Evolutionary conservation across 2,797 vertebrate species (phyloP).

Genomic region (Ptychadena robeensis): DNA sequence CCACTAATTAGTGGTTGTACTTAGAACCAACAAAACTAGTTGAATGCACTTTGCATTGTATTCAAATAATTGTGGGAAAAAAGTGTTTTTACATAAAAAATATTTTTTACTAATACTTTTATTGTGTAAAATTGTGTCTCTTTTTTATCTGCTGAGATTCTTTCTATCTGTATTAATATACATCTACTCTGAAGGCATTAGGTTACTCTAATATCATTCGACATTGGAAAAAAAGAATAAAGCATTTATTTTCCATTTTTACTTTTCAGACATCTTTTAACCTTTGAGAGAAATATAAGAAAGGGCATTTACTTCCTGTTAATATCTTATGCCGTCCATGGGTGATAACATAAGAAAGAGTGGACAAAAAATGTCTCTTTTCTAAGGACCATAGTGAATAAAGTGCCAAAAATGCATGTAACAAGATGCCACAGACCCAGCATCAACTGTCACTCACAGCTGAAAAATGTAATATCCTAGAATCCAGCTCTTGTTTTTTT

Average conservation of each 20-base stretch:
- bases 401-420: slow-evolving; percentile 41
- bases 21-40: too few relatives aligned
- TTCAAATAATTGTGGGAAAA: too few relatives aligned
- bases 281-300: slow-evolving; percentile 1
- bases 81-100: too few relatives aligned
- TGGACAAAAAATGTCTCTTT: slow-evolving; percentile 28
- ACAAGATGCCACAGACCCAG: slow-evolving; percentile 41
- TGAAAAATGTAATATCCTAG: slow-evolving; percentile 49
- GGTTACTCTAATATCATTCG: background rate
- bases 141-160: background rate
- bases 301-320: slow-evolving; percentile 19
- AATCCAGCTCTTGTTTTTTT: slow-evolving; percentile 47
- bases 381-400: slow-evolving; percentile 28
- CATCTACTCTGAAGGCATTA: background rate
- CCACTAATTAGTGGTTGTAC: too few relatives aligned
- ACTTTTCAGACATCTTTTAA: background rate
- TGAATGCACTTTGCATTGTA: too few relatives aligned
- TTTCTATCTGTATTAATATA: background rate
- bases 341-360: slow-evolving; percentile 42
- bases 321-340: slow-evolving; percentile 24
- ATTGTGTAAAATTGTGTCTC: background rate
- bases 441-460: slow-evolving; percentile 48
- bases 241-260: background rate
- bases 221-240: background rate
- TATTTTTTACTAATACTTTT: too few relatives aligned